phyloP scores from a whole-genome alignment of 2,888 invertebrate genomes.

The Crioceris asparagi region DNA sequence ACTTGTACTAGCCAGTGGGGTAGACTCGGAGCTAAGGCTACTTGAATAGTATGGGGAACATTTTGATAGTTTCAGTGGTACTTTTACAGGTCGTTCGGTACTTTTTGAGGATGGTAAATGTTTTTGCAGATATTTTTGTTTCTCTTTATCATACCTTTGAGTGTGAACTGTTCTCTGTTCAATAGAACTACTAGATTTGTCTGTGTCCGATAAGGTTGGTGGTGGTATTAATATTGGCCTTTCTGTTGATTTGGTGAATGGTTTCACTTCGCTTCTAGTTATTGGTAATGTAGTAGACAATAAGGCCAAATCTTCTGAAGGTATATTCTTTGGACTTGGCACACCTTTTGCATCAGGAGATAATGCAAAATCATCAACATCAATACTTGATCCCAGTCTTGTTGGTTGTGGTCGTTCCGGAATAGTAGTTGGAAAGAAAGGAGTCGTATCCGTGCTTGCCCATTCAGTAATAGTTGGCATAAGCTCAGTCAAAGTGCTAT shows the following conservation, averaged over 20 bases:
- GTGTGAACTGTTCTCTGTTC: conserved; percentile 38
- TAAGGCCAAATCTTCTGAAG: conserved; percentile 33
- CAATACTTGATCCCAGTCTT: conserved; percentile 33
- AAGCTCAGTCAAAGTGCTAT: conserved; percentile 47
- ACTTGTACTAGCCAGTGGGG: conserved; percentile 49
- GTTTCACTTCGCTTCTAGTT: conserved; percentile 23
- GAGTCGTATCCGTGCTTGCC: conserved; percentile 64
- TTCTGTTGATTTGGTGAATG: conserved; percentile 42
- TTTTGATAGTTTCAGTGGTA: conserved; percentile 48
- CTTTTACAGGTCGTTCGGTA: conserved; percentile 36
- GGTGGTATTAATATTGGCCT: conserved; percentile 42
- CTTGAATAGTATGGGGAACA: conserved; percentile 68
- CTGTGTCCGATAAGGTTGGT: conserved; percentile 40
- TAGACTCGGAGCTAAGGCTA: conserved; percentile 63
- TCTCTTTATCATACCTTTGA: conserved; percentile 34
- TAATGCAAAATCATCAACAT: conserved; percentile 30
- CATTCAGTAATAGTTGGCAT: conserved; percentile 73
- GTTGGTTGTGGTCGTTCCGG: conserved; percentile 24
- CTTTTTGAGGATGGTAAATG: conserved; percentile 24
- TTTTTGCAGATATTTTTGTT: conserved; percentile 33
- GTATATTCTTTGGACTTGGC: conserved; percentile 34
- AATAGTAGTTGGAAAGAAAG: conserved; percentile 32
- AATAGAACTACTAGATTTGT: conserved; percentile 41
- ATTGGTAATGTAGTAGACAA: conserved; percentile 21
- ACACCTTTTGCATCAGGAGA: conserved; percentile 25